Percentiles rank a stretch among this genome's conserved stretches.
phyloP scores from a whole-genome alignment of 2,797 vertebrate genomes.

The Galago senegalensis region DNA sequence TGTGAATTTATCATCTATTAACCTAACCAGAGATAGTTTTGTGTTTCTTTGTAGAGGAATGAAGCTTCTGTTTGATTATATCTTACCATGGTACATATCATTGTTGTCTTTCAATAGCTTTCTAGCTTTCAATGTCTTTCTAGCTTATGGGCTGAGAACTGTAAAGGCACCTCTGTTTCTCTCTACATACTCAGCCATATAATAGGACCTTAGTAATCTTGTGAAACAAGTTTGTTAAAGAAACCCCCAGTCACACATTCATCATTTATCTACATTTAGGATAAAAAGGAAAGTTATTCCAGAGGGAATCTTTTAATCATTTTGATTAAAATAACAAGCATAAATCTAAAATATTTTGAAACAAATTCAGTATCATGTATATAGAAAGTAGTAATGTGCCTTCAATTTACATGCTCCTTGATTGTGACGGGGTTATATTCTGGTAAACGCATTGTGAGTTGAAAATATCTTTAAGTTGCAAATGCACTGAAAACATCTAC shows the following conservation, averaged over 20 bases:
- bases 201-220: not conserved
- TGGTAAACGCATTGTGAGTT: no score
- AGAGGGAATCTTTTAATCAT: not conserved
- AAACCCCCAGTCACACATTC: not conserved
- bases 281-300: not conserved
- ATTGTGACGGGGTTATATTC: not conserved
- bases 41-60: not conserved
- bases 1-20: not conserved
- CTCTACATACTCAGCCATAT: not conserved
- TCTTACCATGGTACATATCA: no score
- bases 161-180: not conserved
- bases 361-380: not conserved
- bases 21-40: not conserved
- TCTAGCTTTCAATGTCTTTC: not conserved
- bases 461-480: not conserved
- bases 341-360: not conserved
- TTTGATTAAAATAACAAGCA: not conserved
- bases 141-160: not conserved
- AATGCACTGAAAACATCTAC: not conserved
- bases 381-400: not conserved
- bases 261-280: not conserved
- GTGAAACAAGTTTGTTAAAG: not conserved
- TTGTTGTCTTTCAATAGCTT: no score
- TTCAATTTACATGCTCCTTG: not conserved
- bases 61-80: not conserved